A percentile compares a stretch with the other conserved stretches of the same genome.
Conservation (phyloP, 2,888 invertebrate species). For the Agrenia bidenticulata region DNA sequence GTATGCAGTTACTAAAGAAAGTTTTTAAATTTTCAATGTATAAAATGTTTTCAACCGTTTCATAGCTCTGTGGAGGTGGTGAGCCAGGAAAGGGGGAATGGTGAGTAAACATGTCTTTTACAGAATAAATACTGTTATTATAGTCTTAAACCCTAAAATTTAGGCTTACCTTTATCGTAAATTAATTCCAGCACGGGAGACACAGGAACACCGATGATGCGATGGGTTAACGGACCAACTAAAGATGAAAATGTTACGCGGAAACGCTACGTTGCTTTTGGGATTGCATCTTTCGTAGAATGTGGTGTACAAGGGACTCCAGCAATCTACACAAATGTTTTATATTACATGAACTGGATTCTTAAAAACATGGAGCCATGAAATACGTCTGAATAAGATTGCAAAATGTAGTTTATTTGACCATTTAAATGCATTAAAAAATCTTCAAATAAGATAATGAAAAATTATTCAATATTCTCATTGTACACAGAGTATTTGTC, state of each 20-base stretch:
- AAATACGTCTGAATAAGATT: too few species aligned
- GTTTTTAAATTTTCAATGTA: background rate
- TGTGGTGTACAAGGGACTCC: constrained; percentile 32
- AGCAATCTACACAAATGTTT: constrained; percentile 28
- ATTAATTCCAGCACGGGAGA: constrained; percentile 19
- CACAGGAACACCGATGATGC: constrained; percentile 26
- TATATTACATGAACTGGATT: constrained; percentile 38
- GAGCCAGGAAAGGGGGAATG: constrained; percentile 32
- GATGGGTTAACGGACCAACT: constrained; percentile 9
- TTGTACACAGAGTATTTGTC: background rate
- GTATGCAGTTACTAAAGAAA: constrained; percentile 17
- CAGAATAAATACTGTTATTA: background rate
- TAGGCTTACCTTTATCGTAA: background rate
- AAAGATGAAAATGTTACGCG: background rate
- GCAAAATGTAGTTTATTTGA: too few species aligned
- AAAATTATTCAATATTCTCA: too few species aligned
- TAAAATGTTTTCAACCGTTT: constrained; percentile 1
- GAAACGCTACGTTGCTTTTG: constrained; percentile 28
- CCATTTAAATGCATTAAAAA: too few species aligned
- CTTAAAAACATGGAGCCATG: constrained; percentile 11
- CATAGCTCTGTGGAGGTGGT: constrained; percentile 36
- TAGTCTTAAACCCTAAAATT: background rate
- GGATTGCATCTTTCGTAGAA: constrained; percentile 27
- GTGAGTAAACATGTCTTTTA: background rate
- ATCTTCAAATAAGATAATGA: too few species aligned